Conservation (phyloP, 2,888 invertebrate genomes). For the Drosophila paranaensis region DNA sequence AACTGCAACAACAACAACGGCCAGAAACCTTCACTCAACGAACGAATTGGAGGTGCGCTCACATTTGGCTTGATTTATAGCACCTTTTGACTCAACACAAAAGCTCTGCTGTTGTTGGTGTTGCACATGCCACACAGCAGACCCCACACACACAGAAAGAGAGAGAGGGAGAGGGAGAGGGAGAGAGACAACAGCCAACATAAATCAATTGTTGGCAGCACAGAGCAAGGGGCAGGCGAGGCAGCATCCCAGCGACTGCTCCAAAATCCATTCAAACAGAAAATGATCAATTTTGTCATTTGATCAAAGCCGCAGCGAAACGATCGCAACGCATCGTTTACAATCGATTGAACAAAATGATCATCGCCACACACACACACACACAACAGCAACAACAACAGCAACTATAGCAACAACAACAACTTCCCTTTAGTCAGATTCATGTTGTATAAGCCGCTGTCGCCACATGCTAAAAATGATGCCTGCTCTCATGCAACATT, state of each 20-base stretch:
- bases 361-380: conserved; percentile 64
- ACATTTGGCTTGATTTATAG: conserved; percentile 74
- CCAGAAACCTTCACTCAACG: conserved; percentile 35
- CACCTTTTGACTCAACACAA: conserved; percentile 78
- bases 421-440: conserved; percentile 27
- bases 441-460: conserved; percentile 59
- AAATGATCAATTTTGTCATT: conserved; percentile 81
- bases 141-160: conserved; percentile 54
- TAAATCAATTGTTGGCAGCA: conserved; percentile 74
- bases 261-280: conserved; percentile 79
- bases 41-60: conserved; percentile 64
- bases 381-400: conserved; percentile 21
- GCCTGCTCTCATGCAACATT: conserved; percentile 65
- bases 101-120: conserved; percentile 60
- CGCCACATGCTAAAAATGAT: conserved; percentile 78
- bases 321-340: conserved; percentile 80
- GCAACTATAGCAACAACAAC: neutral
- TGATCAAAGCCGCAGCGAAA: conserved; percentile 79
- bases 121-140: conserved; percentile 74
- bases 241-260: conserved; percentile 17
- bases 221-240: neutral
- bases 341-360: conserved; percentile 78
- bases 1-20: conserved; percentile 21
- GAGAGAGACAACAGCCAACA: conserved; percentile 53
- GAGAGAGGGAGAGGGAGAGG: neutral